phyloP scores from a whole-genome alignment of 2,888 invertebrate genomes.

The Portevinia maculata region DNA sequence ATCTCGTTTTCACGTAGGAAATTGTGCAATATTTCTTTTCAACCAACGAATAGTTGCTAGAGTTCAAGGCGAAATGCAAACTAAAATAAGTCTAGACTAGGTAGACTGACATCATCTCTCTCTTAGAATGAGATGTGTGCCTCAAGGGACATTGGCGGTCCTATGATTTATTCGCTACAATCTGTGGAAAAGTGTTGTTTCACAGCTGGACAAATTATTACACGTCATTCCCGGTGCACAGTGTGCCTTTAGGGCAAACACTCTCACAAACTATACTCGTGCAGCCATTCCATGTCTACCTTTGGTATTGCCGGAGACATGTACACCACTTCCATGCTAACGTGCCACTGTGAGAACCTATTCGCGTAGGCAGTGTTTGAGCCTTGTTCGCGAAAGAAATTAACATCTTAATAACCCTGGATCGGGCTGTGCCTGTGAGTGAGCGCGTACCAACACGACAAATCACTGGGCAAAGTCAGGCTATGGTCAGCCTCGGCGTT shows the following conservation, averaged over 20 bases:
- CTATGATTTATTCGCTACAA: slow-evolving; percentile 66
- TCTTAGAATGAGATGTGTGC: slow-evolving; percentile 31
- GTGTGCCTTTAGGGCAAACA: slow-evolving; percentile 49
- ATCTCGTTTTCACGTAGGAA: slow-evolving; percentile 41
- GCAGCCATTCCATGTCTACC: slow-evolving; percentile 19
- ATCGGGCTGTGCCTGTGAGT: slow-evolving; percentile 16
- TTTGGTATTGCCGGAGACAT: slow-evolving; percentile 38
- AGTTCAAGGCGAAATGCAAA: slow-evolving; percentile 35
- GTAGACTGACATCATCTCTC: slow-evolving; percentile 54
- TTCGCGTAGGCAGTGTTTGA: slow-evolving; percentile 66
- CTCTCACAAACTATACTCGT: slow-evolving; percentile 1
- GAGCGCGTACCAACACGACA: slow-evolving; percentile 15
- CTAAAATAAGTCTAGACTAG: slow-evolving; percentile 19
- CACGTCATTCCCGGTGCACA: slow-evolving; percentile 49
- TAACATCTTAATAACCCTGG: slow-evolving; percentile 69
- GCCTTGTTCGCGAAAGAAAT: slow-evolving; percentile 65
- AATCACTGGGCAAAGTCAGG: slow-evolving; percentile 14
- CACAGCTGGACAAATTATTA: slow-evolving; percentile 74
- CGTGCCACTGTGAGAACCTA: slow-evolving; percentile 55
- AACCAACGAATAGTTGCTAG: neutral
- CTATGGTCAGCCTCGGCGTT: slow-evolving; percentile 45
- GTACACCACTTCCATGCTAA: slow-evolving; percentile 64
- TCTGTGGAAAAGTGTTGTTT: slow-evolving; percentile 67
- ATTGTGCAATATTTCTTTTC: slow-evolving; percentile 30
- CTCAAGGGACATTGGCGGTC: slow-evolving; percentile 60